phyloP scores from a whole-genome alignment of 2,888 invertebrate genomes.

The Epinotia bilunana region DNA sequence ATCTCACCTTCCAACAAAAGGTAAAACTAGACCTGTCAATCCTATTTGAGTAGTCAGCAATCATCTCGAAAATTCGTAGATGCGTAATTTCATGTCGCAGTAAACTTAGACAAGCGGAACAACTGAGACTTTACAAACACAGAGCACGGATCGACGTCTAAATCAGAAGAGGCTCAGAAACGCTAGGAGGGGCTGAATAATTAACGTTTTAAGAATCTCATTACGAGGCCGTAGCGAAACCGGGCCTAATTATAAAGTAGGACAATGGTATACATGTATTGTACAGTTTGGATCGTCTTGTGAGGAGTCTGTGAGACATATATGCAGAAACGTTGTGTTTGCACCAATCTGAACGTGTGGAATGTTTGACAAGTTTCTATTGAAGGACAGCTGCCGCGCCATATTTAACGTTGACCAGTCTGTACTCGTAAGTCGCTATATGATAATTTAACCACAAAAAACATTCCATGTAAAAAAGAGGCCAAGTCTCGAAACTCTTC shows the following conservation, averaged over 20 bases:
- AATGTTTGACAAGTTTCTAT: too few relatives aligned
- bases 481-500: too few relatives aligned
- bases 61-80: too few relatives aligned
- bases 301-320: background rate
- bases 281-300: conserved; percentile 8
- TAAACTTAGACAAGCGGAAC: background rate
- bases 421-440: too few relatives aligned
- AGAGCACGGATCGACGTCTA: background rate
- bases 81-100: background rate
- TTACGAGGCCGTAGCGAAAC: conserved; percentile 21
- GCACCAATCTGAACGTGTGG: too few relatives aligned
- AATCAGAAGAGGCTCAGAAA: background rate
- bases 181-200: conserved; percentile 13
- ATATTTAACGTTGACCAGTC: too few relatives aligned
- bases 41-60: too few relatives aligned
- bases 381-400: too few relatives aligned
- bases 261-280: background rate
- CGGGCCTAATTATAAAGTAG: conserved; percentile 25
- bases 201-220: conserved; percentile 29
- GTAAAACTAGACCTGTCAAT: too few relatives aligned
- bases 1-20: too few relatives aligned
- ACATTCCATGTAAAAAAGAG: too few relatives aligned
- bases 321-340: background rate
- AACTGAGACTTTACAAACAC: background rate
- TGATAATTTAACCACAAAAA: too few relatives aligned